Evolutionary conservation across 2,113 vertebrate genomes (phyloP).

Genomic region (Spizaetus ornatus): DNA sequence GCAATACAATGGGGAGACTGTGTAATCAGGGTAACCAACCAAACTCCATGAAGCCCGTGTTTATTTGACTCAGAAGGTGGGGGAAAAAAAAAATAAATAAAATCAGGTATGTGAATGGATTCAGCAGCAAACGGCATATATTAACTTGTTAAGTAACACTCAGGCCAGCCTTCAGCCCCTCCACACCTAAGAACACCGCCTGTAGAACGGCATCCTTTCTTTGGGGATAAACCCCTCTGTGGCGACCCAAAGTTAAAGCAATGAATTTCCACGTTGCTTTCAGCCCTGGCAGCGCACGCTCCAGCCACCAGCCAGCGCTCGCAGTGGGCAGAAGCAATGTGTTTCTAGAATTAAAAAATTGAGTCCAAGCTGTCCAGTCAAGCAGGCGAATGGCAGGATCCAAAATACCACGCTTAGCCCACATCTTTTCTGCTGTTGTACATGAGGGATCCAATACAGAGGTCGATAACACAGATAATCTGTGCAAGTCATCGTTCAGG

Average conservation of each 20-base stretch:
- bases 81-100: not conserved
- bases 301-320: not conserved
- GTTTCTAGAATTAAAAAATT: not conserved
- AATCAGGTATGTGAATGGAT: not conserved
- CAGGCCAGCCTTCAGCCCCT: not conserved
- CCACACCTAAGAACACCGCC: not conserved
- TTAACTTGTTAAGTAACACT: not conserved
- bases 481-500: not conserved
- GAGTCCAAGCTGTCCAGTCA: not conserved
- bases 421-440: not conserved
- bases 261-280: not conserved
- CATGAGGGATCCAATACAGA: not conserved
- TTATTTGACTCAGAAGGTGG: slow-evolving; percentile 25
- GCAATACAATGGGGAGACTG: slow-evolving; percentile 38
- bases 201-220: not conserved
- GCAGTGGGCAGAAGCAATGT: not conserved
- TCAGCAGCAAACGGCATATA: not conserved
- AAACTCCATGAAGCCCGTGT: slow-evolving; percentile 7
- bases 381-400: not conserved
- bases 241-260: not conserved
- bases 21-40: slow-evolving; percentile 47
- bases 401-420: not conserved
- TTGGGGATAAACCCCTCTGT: not conserved
- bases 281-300: rapidly evolving
- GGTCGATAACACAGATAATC: not conserved